Conservation (phyloP, 1,140 invertebrate genomes). For the Drosophila sp. region DNA sequence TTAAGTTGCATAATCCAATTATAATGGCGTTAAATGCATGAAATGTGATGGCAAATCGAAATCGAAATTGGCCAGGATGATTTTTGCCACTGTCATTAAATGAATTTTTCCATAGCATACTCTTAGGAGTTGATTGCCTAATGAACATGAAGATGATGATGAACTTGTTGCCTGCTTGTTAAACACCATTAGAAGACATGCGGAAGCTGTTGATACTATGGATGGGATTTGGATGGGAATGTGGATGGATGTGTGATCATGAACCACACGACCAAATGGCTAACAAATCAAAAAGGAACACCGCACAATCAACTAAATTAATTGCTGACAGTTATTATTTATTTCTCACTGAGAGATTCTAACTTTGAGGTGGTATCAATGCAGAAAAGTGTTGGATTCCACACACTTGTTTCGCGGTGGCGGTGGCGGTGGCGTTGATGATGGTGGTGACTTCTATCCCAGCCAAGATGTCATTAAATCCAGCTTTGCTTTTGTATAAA, state of each 20-base stretch:
- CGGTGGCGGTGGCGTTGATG: neutral
- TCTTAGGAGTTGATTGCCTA: neutral
- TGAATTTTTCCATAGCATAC: slow-evolving; percentile 2
- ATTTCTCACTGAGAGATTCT: neutral
- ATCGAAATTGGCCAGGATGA: slow-evolving; percentile 9
- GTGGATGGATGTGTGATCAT: slow-evolving; percentile 27
- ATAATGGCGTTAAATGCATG: slow-evolving; percentile 44
- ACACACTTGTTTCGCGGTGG: neutral
- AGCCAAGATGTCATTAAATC: neutral
- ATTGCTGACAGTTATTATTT: slow-evolving; percentile 35
- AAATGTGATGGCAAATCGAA: slow-evolving; percentile 27
- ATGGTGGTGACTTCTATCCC: neutral
- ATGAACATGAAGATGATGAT: neutral
- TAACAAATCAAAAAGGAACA: slow-evolving; percentile 43
- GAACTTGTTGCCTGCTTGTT: neutral
- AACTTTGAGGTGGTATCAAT: neutral
- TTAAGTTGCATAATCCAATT: slow-evolving; percentile 57
- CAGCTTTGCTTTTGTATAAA: neutral
- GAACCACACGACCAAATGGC: slow-evolving; percentile 8
- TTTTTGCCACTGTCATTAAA: neutral
- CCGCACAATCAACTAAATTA: slow-evolving; percentile 26
- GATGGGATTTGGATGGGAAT: neutral
- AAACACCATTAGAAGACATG: slow-evolving; percentile 11
- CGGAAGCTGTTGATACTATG: slow-evolving; percentile 29
- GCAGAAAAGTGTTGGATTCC: slow-evolving; percentile 17